Base-by-base conservation (phyloP, 2,113 vertebrate genomes). In the Opisthocomus hoazin region DNA sequence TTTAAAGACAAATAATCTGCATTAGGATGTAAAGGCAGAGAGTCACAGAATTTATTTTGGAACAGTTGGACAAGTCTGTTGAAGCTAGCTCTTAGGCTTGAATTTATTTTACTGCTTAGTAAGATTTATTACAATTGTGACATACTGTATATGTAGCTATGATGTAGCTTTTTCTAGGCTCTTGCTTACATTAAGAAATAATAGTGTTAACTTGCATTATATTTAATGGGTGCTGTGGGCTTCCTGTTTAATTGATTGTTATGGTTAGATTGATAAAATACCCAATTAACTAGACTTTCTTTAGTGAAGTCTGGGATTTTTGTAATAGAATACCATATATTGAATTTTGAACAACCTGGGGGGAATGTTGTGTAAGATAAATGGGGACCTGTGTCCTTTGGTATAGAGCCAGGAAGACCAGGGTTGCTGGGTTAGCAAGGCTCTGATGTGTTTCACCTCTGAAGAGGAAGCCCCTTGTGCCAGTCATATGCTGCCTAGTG, bases 71-170 rank as follows among this genome's bases (percentile, higher is more conserved):
- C 20, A 9, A 22, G 36, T 39, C 16, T 61, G 24, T 46, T 30
- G 29, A 75, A 69, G 34, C 13, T 12, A 15, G 16, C 17, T 77
- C 10, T 68, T 43, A 37, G 21, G 34, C 51, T 83, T 84, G 39
- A 84, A 56, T 37, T 81, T 0, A 21, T 70, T 87, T 66, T 87
- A 29, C 37, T 77, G 5, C 16, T 84, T 46, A 29, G 10, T 43
- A 71, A 70, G 73, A 39, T 22, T n/a, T 36, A 36, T 4, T 41
- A 17, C 1, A 0, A 69, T 77, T 84, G 15, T 58, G n/a, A 75
- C 5, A 27, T 22, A 15, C 12, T 22, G 9, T 75, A 2, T 37
- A 9, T 1, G 1, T 37, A 60, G 66, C 12, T 7, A 8, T 9
- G n/a, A 43, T 54, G 24, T 32, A 36, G 34, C 13, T 51, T 81